Conservation (phyloP, 2,113 vertebrate species). For the Oryzias woworae region DNA sequence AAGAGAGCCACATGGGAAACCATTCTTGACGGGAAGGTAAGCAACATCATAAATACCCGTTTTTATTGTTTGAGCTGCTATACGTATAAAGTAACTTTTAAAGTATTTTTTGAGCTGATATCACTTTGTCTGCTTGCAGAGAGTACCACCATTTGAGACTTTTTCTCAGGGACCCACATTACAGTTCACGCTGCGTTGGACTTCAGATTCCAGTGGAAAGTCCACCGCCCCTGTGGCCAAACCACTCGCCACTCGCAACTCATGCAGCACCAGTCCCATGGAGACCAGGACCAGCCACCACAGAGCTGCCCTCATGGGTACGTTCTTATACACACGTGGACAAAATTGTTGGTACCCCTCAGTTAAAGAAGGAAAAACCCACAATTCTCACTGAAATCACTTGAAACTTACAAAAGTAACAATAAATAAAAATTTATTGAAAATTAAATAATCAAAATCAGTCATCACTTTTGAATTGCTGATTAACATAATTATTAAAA, state of each 20-base stretch:
- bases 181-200: slow-evolving; percentile 98
- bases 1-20: slow-evolving; percentile 99
- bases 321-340: slow-evolving; percentile 47
- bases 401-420: too few relatives aligned
- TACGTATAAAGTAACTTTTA: too few relatives aligned
- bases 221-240: slow-evolving; percentile 93
- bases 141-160: slow-evolving; percentile 96
- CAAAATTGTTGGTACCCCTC: too few relatives aligned
- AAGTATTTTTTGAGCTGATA: too few relatives aligned
- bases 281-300: slow-evolving; percentile 91
- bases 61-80: neutral
- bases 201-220: slow-evolving; percentile 89
- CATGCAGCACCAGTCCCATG: slow-evolving; percentile 84
- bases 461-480: too few relatives aligned
- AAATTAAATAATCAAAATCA: too few relatives aligned
- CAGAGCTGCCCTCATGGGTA: slow-evolving; percentile 89
- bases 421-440: too few relatives aligned
- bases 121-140: slow-evolving; percentile 67
- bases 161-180: slow-evolving; percentile 99
- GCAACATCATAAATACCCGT: slow-evolving; percentile 26
- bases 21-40: slow-evolving; percentile 96
- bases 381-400: too few relatives aligned
- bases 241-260: slow-evolving; percentile 94
- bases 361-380: too few relatives aligned
- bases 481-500: too few relatives aligned